Evolutionary conservation across 53 echinoderm and acorn worm species (phyloP).

Genomic region (Henricia sp.): DNA sequence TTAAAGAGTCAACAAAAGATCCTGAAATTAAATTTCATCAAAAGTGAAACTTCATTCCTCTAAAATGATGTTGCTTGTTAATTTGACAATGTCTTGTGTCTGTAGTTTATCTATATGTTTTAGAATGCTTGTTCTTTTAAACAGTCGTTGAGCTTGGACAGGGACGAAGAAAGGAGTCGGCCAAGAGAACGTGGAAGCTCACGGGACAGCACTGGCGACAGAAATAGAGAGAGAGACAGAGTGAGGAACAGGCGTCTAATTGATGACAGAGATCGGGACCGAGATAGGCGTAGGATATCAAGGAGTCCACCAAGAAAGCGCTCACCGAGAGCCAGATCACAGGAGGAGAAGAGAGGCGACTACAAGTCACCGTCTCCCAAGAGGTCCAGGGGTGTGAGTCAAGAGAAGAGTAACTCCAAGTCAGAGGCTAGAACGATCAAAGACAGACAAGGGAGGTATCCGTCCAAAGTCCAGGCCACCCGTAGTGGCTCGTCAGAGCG

Average conservation of each 20-base stretch:
- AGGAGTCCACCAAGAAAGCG: slow-evolving; percentile 31
- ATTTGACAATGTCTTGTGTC: no score
- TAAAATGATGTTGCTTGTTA: no score
- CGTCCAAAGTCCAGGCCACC: not conserved
- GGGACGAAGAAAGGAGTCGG: slow-evolving; percentile 10
- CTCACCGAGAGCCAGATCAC: slow-evolving; percentile 1
- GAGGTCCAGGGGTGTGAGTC: slow-evolving; percentile 15
- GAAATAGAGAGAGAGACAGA: not conserved
- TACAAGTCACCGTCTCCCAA: slow-evolving; percentile 1
- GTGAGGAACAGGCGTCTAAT: not conserved
- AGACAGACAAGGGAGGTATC: slow-evolving; percentile 31
- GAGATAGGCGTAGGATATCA: not conserved
- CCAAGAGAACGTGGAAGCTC: not conserved
- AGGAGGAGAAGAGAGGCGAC: not conserved
- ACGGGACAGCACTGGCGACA: not conserved
- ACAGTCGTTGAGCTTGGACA: slow-evolving; percentile 9
- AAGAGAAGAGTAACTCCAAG: not conserved
- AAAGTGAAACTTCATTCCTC: no score
- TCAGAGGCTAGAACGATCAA: not conserved
- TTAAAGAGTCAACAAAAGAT: not conserved
- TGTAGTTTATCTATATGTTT: no score
- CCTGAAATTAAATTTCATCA: no score
- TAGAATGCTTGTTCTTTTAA: not conserved
- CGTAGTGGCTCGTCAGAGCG: slow-evolving; percentile 19
- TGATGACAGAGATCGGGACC: slow-evolving; percentile 3